phyloP scores from a whole-genome alignment of 2,888 invertebrate genomes.

The Macrosiphum euphorbiae region DNA sequence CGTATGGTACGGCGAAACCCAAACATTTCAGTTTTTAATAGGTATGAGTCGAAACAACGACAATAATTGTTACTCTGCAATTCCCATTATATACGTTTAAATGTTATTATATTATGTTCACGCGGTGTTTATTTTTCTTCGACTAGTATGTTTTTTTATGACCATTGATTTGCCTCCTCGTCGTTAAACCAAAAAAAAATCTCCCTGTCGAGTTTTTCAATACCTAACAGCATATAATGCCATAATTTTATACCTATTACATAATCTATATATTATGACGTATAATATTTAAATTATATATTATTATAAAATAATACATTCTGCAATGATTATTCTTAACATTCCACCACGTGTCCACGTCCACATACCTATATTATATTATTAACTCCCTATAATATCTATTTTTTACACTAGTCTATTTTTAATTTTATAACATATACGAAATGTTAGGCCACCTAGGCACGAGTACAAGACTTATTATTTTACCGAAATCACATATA shows the following conservation, averaged over 20 bases:
- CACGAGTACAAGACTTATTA: not conserved
- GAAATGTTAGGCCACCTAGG: not conserved
- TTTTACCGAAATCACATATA: not conserved
- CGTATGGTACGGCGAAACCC: slow-evolving; percentile 43
- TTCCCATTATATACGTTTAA: not conserved
- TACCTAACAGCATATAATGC: not conserved
- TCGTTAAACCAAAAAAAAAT: slow-evolving; percentile 14
- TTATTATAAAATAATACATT: not conserved
- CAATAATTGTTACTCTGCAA: slow-evolving; percentile 21
- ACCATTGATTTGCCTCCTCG: not conserved
- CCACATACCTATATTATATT: not conserved
- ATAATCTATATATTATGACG: not conserved
- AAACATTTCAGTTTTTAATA: slow-evolving; percentile 51
- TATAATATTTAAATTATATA: not conserved
- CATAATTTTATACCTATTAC: not conserved
- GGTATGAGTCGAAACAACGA: slow-evolving; percentile 10
- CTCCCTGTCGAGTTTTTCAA: not conserved
- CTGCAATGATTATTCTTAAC: not conserved
- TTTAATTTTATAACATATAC: not conserved
- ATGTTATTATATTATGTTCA: not conserved
- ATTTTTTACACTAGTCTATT: slow-evolving; percentile 6
- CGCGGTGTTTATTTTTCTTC: slow-evolving; percentile 28
- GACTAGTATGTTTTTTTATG: slow-evolving; percentile 32
- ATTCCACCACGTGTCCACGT: not conserved
- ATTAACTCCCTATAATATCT: not conserved